These are phyloP conservation scores for Aythya baeri DNA, from an alignment of 2,113 vertebrate species.

Conservation along the genomic window DNA sequence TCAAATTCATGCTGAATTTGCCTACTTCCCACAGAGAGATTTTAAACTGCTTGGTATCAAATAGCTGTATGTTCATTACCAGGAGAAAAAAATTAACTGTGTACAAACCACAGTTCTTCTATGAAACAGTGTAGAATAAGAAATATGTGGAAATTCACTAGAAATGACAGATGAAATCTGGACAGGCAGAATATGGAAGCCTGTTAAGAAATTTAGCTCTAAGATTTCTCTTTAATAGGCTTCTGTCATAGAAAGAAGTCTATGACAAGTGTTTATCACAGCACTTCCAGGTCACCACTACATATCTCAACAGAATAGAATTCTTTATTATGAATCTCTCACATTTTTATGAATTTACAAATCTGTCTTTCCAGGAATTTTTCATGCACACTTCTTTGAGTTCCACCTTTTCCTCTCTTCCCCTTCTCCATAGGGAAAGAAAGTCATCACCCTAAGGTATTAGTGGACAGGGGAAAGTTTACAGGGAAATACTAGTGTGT, in stretches of 20 bases:
- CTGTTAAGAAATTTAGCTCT: neutral
- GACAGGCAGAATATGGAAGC: neutral
- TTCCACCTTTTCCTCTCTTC: neutral
- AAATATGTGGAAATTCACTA: neutral
- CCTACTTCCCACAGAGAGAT: neutral
- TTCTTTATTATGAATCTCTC: neutral
- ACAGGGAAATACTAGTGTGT: neutral
- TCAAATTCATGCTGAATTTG: constrained; percentile 25
- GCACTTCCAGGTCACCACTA: neutral
- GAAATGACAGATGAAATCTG: neutral
- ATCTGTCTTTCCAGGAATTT: neutral
- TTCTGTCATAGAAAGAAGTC: neutral
- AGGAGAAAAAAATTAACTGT: neutral
- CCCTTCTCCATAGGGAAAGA: rapidly evolving
- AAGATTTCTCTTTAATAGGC: neutral
- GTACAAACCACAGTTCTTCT: neutral
- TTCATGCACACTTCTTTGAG: neutral
- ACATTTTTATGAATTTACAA: neutral
- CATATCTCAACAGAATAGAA: neutral
- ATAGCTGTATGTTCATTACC: constrained; percentile 21
- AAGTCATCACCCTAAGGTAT: neutral
- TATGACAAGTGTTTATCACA: neutral
- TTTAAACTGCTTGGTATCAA: neutral
- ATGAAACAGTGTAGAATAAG: neutral
- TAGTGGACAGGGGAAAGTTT: neutral